phyloP scores from a whole-genome alignment of 2,797 vertebrate genomes.

The Notoglanidium macrostoma region DNA sequence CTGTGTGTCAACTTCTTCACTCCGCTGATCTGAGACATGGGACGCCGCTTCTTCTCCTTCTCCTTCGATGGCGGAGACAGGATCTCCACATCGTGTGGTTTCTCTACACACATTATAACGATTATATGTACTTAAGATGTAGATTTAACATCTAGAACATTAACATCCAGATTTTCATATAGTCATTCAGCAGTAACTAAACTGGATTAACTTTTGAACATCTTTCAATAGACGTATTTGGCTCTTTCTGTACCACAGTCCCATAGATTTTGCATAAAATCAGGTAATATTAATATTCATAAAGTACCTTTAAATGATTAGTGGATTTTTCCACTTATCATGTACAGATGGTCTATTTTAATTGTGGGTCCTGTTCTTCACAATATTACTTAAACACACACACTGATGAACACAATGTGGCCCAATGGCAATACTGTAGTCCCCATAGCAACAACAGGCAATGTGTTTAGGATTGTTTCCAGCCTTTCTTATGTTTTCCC shows the following conservation, averaged over 20 bases:
- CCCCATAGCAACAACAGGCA: constrained; percentile 71
- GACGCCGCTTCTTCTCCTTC: constrained; percentile 80
- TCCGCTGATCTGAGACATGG: constrained; percentile 87
- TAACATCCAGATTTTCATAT: not conserved
- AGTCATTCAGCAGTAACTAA: not conserved
- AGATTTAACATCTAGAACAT: not conserved
- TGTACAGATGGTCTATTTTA: constrained; percentile 52
- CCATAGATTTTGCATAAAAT: constrained; percentile 66
- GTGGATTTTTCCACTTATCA: constrained; percentile 30
- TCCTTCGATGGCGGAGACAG: constrained; percentile 72
- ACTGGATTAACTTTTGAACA: constrained; percentile 21
- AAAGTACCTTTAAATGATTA: not conserved
- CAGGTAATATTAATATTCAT: constrained; percentile 41
- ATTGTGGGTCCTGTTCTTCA: constrained; percentile 63
- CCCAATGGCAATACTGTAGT: constrained; percentile 65
- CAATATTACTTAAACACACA: constrained; percentile 60
- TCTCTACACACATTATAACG: constrained; percentile 73
- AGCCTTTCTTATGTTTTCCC: constrained; percentile 30
- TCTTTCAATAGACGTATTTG: constrained; percentile 70
- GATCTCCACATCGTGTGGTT: constrained; percentile 89
- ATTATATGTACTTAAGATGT: not conserved
- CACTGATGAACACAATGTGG: constrained; percentile 66
- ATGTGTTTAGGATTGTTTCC: constrained; percentile 68
- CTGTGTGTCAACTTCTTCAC: constrained; percentile 77
- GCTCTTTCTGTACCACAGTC: constrained; percentile 70